phyloP scores from a whole-genome alignment of 2,888 invertebrate genomes.

The Lasioglossum pauxillum region DNA sequence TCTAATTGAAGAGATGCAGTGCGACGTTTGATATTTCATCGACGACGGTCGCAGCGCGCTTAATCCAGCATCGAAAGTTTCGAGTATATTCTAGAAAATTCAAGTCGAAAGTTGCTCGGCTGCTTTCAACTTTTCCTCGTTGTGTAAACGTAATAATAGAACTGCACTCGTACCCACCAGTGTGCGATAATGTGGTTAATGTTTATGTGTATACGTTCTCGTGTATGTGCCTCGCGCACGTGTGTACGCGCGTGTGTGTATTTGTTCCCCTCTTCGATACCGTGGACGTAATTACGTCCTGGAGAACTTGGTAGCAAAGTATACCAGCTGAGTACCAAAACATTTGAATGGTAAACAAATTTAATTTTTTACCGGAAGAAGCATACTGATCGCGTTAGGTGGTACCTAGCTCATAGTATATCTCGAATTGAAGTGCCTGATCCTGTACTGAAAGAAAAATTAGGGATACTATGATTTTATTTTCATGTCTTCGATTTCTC shows the following conservation, averaged over 20 bases:
- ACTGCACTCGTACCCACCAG: constrained; percentile 28
- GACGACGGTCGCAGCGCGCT: constrained; percentile 23
- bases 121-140: constrained; percentile 44
- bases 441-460: constrained; percentile 48
- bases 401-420: constrained; percentile 81
- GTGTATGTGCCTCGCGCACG: not conserved
- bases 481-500: not conserved
- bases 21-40: constrained; percentile 24
- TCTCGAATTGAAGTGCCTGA: constrained; percentile 59
- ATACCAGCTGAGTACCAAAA: not conserved
- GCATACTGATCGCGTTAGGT: constrained; percentile 66
- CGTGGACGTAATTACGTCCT: constrained; percentile 5
- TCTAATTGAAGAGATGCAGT: constrained; percentile 29
- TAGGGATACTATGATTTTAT: not conserved
- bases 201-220: not conserved
- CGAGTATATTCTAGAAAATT: constrained; percentile 46
- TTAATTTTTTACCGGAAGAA: not conserved
- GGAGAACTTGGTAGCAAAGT: constrained; percentile 5
- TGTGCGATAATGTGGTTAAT: constrained; percentile 19
- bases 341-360: not conserved
- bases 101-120: constrained; percentile 38
- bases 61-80: constrained; percentile 55
- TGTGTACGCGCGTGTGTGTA: not conserved
- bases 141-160: constrained; percentile 16
- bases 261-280: not conserved